phyloP scores from a whole-genome alignment of 2,113 vertebrate genomes.

The Rhodinocichla rosea region DNA sequence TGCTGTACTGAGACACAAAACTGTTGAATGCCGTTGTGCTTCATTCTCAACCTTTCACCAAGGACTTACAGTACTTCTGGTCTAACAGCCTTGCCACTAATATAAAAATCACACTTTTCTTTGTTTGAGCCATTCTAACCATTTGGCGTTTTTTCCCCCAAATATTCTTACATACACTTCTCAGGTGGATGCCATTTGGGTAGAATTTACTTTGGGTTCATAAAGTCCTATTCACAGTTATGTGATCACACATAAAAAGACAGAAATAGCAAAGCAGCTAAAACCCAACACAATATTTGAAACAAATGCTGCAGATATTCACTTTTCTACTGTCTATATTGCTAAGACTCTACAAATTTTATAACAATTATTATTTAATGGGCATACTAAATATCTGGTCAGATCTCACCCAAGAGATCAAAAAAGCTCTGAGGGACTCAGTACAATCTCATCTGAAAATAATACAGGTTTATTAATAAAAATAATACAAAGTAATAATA shows the following conservation, averaged over 20 bases:
- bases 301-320: neutral
- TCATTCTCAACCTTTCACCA: neutral
- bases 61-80: neutral
- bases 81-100: neutral
- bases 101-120: neutral
- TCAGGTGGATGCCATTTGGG: neutral
- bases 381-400: neutral
- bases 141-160: accelerated
- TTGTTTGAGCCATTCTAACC: neutral
- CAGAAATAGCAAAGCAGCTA: constrained; percentile 9
- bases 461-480: neutral
- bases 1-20: neutral
- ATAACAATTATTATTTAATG: constrained; percentile 41
- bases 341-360: neutral
- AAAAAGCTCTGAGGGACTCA: neutral
- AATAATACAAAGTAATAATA: neutral
- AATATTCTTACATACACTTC: neutral
- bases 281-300: neutral
- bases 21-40: neutral
- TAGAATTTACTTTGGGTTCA: neutral
- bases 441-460: neutral
- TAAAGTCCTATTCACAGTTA: neutral
- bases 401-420: neutral
- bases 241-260: neutral
- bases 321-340: neutral